Conservation (phyloP, 2,797 vertebrate genomes). For the Sciaenops ocellatus region DNA sequence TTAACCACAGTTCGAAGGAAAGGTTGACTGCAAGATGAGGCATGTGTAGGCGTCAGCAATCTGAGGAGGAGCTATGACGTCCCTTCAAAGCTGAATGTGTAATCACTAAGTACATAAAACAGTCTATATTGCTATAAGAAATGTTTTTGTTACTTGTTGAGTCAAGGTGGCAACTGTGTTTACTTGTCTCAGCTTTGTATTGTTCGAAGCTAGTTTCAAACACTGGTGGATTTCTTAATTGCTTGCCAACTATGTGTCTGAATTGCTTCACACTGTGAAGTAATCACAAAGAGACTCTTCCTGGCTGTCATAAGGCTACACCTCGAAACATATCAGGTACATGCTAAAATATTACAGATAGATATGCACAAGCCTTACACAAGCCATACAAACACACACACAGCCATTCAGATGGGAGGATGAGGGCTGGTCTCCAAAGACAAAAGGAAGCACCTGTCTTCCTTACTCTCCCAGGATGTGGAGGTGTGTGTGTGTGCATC, state of each 20-base stretch:
- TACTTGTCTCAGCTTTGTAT: background rate
- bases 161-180: background rate
- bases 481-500: constrained; percentile 47
- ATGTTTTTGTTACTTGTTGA: background rate
- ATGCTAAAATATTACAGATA: background rate
- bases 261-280: constrained; percentile 20
- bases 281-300: no score
- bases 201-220: background rate
- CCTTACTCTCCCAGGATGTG: constrained; percentile 59
- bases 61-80: background rate
- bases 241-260: background rate
- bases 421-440: constrained; percentile 56
- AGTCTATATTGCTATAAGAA: background rate
- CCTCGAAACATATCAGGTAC: constrained; percentile 4
- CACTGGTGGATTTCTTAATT: background rate
- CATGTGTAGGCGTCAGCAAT: background rate
- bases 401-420: constrained; percentile 26
- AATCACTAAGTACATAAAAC: background rate
- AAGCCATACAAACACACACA: constrained; percentile 4
- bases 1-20: background rate
- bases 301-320: constrained; percentile 7
- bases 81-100: background rate
- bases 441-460: constrained; percentile 73
- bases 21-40: background rate
- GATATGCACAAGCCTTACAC: constrained; percentile 7